A percentile compares a stretch with the other conserved stretches of the same genome.
These are phyloP conservation scores for Yasuhikotakia modesta DNA, from an alignment of 2,797 vertebrate genomes.

Conservation along the genomic window DNA sequence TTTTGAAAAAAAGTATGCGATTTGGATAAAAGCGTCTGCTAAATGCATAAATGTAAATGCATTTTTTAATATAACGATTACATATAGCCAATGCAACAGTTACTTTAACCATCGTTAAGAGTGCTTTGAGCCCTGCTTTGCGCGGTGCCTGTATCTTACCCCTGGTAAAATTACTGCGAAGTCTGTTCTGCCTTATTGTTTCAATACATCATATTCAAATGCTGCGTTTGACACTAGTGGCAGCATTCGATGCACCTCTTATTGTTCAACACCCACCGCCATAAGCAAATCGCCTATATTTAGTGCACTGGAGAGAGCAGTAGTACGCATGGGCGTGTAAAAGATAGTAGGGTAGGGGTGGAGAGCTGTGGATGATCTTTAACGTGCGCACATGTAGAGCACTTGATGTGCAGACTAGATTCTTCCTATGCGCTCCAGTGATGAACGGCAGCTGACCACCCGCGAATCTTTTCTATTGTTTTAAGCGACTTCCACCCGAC, in stretches of 20 bases:
- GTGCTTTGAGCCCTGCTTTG: too few species aligned
- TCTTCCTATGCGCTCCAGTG: conserved; percentile 1
- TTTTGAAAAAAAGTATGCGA: too few species aligned
- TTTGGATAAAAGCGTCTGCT: too few species aligned
- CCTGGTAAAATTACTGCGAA: neutral
- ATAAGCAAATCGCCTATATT: neutral
- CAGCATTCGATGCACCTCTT: neutral
- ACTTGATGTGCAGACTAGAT: conserved; percentile 32
- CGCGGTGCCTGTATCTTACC: too few species aligned
- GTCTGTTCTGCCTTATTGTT: neutral
- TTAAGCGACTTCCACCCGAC: conserved; percentile 9
- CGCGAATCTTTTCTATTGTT: conserved; percentile 2
- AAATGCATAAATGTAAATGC: too few species aligned
- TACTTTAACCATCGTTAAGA: too few species aligned
- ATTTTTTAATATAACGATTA: too few species aligned
- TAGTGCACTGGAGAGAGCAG: conserved; percentile 4
- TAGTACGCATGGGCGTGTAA: conserved; percentile 44
- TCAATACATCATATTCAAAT: neutral
- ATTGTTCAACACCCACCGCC: neutral
- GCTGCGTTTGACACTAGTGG: neutral
- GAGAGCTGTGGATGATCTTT: conserved; percentile 29
- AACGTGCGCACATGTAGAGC: conserved; percentile 35
- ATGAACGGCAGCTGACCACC: conserved; percentile 12
- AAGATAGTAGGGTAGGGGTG: conserved; percentile 34
- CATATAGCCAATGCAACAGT: too few species aligned